These are phyloP conservation scores for Chymomyza fuscimana DNA, from an alignment of 2,888 invertebrate species.

Conservation along the genomic window DNA sequence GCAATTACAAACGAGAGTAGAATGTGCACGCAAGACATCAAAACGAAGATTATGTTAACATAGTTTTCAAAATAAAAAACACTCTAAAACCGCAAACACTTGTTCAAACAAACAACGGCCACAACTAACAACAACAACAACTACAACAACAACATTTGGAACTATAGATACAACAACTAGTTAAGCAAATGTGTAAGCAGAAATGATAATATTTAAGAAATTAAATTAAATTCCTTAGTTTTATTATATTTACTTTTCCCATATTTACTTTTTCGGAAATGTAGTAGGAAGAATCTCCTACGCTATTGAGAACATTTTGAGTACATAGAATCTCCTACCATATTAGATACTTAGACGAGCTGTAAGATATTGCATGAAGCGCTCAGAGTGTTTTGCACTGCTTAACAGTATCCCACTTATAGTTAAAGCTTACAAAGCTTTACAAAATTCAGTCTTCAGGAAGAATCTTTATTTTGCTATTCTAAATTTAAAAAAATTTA, in stretches of 20 bases:
- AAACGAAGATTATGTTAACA: constrained; percentile 2
- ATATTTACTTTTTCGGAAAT: background rate
- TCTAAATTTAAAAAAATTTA: no score
- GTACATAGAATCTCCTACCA: background rate
- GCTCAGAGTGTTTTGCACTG: no score
- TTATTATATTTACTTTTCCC: constrained; percentile 3
- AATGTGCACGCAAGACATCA: background rate
- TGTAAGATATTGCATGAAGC: background rate
- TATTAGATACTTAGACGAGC: background rate
- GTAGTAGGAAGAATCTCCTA: constrained; percentile 1
- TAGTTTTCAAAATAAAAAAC: constrained; percentile 1
- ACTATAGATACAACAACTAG: constrained; percentile 10
- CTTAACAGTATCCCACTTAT: no score
- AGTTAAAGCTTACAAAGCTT: no score
- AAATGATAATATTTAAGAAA: constrained; percentile 7
- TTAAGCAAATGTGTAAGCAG: constrained; percentile 1
- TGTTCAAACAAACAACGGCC: background rate
- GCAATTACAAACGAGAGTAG: background rate
- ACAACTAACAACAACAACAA: constrained; percentile 9
- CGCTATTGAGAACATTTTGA: background rate
- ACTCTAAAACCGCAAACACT: constrained; percentile 7
- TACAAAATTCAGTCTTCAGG: no score
- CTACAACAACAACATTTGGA: background rate
- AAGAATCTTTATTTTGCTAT: no score
- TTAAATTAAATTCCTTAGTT: background rate